phyloP scores from a whole-genome alignment of 1,140 invertebrate species.

The Lepidurus couesii region DNA sequence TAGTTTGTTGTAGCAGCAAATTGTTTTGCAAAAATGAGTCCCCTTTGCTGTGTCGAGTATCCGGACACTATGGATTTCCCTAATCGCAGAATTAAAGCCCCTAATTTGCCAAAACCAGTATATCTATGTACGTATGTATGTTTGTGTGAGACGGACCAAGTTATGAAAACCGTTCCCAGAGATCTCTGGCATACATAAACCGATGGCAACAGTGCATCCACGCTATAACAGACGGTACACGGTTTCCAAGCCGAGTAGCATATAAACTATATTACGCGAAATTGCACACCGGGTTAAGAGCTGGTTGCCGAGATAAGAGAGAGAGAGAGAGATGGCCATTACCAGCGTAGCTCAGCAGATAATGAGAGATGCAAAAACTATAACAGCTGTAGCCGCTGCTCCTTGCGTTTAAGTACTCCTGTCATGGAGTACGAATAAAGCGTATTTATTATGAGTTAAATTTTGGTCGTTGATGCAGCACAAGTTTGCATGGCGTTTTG shows the following conservation, averaged over 20 bases:
- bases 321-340: background rate
- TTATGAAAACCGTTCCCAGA: background rate
- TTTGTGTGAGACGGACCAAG: background rate
- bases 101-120: background rate
- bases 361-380: background rate
- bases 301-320: background rate
- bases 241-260: background rate
- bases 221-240: background rate
- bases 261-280: background rate
- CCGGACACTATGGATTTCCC: background rate
- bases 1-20: too few species aligned
- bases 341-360: background rate
- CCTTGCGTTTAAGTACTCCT: too few species aligned
- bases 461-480: too few species aligned
- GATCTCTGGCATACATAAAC: background rate
- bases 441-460: too few species aligned
- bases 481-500: too few species aligned
- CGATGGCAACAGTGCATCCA: background rate
- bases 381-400: background rate
- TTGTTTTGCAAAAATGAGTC: background rate
- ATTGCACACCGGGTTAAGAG: background rate
- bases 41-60: background rate
- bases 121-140: too few species aligned
- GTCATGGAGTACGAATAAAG: too few species aligned
- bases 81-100: constrained; percentile 14